phyloP scores from a whole-genome alignment of 1,140 invertebrate genomes.

The Oedothorax gibbosus region DNA sequence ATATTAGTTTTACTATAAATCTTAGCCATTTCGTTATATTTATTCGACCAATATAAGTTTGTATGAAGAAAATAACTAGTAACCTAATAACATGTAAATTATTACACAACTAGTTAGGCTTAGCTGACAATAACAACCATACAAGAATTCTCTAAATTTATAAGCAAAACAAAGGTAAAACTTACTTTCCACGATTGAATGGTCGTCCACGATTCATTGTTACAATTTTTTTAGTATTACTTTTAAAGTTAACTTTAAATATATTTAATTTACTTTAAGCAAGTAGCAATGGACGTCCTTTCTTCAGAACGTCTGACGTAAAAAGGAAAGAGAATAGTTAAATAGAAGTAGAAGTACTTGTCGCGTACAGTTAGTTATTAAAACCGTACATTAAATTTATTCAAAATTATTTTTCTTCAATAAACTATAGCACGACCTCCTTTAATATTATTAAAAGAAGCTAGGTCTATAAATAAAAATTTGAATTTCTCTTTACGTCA shows the following conservation, averaged over 20 bases:
- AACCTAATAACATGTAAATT: background rate
- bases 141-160: background rate
- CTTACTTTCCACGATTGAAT: conserved; percentile 46
- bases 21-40: background rate
- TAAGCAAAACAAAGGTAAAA: background rate
- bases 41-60: background rate
- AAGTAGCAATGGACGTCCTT: background rate
- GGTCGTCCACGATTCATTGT: conserved; percentile 38
- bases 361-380: no score
- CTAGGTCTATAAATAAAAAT: no score
- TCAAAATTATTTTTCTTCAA: no score
- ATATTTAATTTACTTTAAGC: background rate
- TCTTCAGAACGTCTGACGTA: background rate
- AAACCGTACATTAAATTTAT: no score
- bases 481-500: no score
- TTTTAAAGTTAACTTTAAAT: background rate
- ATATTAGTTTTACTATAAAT: background rate
- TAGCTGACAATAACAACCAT: background rate
- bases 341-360: no score
- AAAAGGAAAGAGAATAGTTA: conserved; percentile 21
- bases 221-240: background rate
- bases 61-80: background rate
- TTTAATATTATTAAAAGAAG: no score
- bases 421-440: no score
- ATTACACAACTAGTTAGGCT: background rate